Conservation (phyloP, 1,140 invertebrate species). For the Drosophila pruinosa region DNA sequence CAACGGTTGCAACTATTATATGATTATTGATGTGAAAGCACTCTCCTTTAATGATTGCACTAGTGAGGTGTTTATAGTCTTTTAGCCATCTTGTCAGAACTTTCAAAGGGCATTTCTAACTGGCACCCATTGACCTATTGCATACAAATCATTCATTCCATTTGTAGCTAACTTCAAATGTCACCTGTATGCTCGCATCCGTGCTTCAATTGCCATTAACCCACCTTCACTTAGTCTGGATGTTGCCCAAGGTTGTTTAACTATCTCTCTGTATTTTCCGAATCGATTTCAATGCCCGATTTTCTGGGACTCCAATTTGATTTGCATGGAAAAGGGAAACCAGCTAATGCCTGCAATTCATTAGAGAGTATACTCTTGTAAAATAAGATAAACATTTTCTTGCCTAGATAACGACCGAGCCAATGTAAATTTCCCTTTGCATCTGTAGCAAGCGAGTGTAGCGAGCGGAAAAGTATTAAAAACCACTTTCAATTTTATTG, state of each 20-base stretch:
- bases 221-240: constrained; percentile 31
- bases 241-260: constrained; percentile 30
- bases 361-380: constrained; percentile 17
- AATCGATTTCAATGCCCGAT: constrained; percentile 31
- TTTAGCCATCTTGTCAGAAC: background rate
- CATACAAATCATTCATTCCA: constrained; percentile 50
- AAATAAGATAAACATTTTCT: constrained; percentile 9
- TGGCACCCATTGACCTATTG: constrained; percentile 39
- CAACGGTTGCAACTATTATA: background rate
- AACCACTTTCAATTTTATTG: constrained; percentile 37
- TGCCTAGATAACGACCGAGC: constrained; percentile 10
- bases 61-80: constrained; percentile 7
- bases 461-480: constrained; percentile 32
- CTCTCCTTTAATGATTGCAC: background rate
- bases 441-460: constrained; percentile 11
- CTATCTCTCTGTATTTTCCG: background rate
- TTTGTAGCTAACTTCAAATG: constrained; percentile 29
- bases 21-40: constrained; percentile 23
- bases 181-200: constrained; percentile 9
- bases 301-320: constrained; percentile 33
- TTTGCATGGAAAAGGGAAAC: constrained; percentile 32
- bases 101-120: constrained; percentile 39
- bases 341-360: constrained; percentile 38
- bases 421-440: constrained; percentile 30
- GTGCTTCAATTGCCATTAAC: constrained; percentile 25